Evolutionary conservation across 2,797 vertebrate genomes (phyloP).

Genomic region (Leptodactylus fallax): DNA sequence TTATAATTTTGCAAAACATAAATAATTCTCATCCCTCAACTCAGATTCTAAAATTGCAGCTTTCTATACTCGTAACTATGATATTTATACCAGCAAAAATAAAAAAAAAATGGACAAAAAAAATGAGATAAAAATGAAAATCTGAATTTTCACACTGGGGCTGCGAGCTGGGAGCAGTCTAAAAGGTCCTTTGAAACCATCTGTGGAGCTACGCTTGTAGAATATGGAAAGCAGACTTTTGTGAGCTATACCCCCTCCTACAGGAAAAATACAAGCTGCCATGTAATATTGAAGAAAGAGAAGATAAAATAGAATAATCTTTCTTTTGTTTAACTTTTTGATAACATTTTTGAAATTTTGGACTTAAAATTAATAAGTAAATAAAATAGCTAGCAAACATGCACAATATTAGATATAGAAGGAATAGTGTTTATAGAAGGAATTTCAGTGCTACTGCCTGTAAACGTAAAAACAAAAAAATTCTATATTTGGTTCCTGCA

Average conservation of each 20-base stretch:
- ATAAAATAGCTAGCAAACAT: no score
- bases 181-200: constrained; percentile 50
- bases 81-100: neutral
- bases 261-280: constrained; percentile 52
- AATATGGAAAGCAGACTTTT: constrained; percentile 48
- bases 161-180: constrained; percentile 29
- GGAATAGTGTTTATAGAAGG: no score
- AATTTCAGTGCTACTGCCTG: no score
- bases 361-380: no score
- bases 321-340: no score
- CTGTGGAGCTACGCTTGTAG: constrained; percentile 23
- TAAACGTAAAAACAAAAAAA: no score
- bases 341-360: no score
- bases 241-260: constrained; percentile 44
- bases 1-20: neutral
- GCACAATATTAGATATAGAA: no score
- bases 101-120: neutral
- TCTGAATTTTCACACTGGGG: constrained; percentile 50
- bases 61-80: neutral
- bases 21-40: neutral
- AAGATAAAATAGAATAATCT: neutral
- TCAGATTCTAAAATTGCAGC: no score
- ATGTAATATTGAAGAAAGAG: neutral
- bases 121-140: neutral
- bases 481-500: no score